These are phyloP conservation scores for Odontomachus brunneus DNA, from an alignment of 1,140 invertebrate genomes.

Conservation along the genomic window DNA sequence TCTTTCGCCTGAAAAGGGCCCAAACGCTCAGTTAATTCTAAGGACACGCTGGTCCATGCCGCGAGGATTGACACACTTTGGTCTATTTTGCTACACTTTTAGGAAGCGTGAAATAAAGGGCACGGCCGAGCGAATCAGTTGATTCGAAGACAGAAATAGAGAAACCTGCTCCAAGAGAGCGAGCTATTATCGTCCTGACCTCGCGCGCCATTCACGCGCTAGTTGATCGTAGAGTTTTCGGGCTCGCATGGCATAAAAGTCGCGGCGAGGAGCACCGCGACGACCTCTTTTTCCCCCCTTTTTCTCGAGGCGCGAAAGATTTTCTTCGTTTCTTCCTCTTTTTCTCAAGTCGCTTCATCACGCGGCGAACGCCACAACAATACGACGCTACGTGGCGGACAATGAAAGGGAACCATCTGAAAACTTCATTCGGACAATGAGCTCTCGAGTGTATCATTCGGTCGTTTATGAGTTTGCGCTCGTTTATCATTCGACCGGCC, in stretches of 20 bases:
- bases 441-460: slow-evolving; percentile 82
- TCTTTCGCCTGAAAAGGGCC: no score
- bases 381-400: slow-evolving; percentile 65
- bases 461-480: slow-evolving; percentile 80
- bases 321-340: slow-evolving; percentile 41
- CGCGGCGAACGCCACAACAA: slow-evolving; percentile 64
- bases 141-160: slow-evolving; percentile 60
- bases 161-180: neutral
- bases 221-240: slow-evolving; percentile 26
- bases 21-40: neutral
- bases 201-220: slow-evolving; percentile 17
- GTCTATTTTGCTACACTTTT: slow-evolving; percentile 5
- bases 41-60: neutral
- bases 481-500: slow-evolving; percentile 81
- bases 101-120: slow-evolving; percentile 27
- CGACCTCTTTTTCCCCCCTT: slow-evolving; percentile 46
- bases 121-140: slow-evolving; percentile 34
- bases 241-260: slow-evolving; percentile 31
- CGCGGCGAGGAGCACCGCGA: neutral
- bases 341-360: slow-evolving; percentile 59
- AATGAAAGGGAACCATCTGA: slow-evolving; percentile 76
- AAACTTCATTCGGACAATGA: slow-evolving; percentile 80
- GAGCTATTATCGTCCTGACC: slow-evolving; percentile 46
- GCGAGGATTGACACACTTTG: slow-evolving; percentile 12
- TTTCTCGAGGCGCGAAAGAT: slow-evolving; percentile 48